phyloP scores from a whole-genome alignment of 2,113 vertebrate species.

The Toxotes chatareus region DNA sequence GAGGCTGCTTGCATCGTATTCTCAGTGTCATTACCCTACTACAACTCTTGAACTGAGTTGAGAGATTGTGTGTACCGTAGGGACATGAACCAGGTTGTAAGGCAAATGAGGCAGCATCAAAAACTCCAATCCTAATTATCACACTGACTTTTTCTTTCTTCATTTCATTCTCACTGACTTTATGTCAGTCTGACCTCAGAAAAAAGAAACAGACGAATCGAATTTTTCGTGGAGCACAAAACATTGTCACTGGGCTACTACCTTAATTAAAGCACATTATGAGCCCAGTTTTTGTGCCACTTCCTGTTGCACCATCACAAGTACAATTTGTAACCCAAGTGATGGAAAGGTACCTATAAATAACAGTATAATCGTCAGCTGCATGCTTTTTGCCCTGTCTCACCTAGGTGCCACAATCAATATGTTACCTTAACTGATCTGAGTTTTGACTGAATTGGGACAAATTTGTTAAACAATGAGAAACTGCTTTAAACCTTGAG shows the following conservation, averaged over 20 bases:
- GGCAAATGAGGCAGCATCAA: slow-evolving; percentile 1
- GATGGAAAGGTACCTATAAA: not conserved
- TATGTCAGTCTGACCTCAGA: slow-evolving; percentile 1
- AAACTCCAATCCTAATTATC: not conserved
- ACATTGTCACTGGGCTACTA: not conserved
- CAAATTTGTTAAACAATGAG: not conserved
- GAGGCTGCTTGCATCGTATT: slow-evolving; percentile 33
- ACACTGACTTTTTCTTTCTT: not conserved
- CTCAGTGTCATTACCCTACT: slow-evolving; percentile 28
- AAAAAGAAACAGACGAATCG: not conserved
- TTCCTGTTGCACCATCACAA: not conserved
- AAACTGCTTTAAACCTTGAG: not conserved
- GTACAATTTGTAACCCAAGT: not conserved
- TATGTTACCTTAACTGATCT: not conserved
- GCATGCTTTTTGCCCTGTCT: not conserved
- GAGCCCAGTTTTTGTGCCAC: not conserved
- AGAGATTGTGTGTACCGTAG: not conserved
- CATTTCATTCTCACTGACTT: slow-evolving; percentile 21
- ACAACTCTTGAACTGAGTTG: slow-evolving; percentile 17
- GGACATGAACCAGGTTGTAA: slow-evolving; percentile 16
- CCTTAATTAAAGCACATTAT: not conserved
- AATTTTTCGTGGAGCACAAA: not conserved
- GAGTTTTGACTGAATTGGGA: not conserved
- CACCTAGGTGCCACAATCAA: not conserved
- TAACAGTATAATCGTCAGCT: not conserved